Evolutionary conservation across 2,113 vertebrate species (phyloP).

Genomic region (Mobula hypostoma): DNA sequence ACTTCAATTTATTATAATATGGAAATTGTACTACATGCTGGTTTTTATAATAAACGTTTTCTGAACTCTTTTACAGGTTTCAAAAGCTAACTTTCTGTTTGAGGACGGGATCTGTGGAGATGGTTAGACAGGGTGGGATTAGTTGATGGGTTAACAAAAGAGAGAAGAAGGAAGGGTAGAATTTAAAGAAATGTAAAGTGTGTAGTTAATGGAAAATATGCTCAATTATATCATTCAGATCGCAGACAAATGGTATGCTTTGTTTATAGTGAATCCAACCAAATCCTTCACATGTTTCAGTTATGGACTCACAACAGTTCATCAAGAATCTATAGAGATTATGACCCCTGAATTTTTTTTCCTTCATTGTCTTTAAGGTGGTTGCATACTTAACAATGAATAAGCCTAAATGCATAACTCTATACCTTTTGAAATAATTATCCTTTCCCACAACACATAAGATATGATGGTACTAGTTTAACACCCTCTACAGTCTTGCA

Average conservation of each 20-base stretch:
- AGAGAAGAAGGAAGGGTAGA: background rate
- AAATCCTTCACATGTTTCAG: background rate
- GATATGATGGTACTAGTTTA: background rate
- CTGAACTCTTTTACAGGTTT: background rate
- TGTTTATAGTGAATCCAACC: background rate
- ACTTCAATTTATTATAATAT: background rate
- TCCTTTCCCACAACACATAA: background rate
- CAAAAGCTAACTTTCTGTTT: background rate
- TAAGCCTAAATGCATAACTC: background rate
- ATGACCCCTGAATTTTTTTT: background rate
- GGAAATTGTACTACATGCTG: background rate
- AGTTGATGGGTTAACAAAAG: background rate
- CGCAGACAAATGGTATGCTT: background rate
- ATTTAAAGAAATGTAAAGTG: background rate
- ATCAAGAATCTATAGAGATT: background rate
- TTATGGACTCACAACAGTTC: background rate
- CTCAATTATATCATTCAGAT: background rate
- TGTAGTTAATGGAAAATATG: background rate
- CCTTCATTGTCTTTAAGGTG: background rate
- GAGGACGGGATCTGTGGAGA: background rate
- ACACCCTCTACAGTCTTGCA: background rate
- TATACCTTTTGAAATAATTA: background rate
- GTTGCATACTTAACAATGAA: background rate
- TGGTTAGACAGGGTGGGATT: background rate
- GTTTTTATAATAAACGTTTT: background rate